Conservation (phyloP, 2,888 invertebrate genomes). For the Sepiola atlantica region DNA sequence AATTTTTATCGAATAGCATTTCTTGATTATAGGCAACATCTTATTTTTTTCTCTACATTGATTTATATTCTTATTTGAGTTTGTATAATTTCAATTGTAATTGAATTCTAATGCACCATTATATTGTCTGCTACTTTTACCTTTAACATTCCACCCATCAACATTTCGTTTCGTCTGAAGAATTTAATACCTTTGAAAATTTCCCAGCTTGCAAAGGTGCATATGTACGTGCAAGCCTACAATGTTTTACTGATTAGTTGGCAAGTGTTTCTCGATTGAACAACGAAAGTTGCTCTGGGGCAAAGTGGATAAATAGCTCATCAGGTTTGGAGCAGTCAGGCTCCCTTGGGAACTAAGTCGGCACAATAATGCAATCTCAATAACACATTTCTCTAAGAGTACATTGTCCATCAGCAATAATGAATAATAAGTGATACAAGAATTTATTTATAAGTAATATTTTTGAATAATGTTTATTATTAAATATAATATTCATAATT, state of each 20-base stretch:
- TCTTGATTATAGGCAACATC: no score
- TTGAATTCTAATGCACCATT: no score
- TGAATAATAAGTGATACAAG: neutral
- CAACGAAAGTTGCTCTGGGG: neutral
- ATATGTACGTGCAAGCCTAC: neutral
- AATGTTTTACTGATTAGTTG: neutral
- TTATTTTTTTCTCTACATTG: no score
- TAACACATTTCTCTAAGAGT: neutral
- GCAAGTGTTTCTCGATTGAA: neutral
- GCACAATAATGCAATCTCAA: neutral
- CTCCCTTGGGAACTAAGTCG: neutral
- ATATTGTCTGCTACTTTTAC: no score
- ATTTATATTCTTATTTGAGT: no score
- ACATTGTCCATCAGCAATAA: neutral
- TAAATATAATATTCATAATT: no score
- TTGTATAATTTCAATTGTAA: no score
- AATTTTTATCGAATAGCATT: no score
- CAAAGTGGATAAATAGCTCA: conserved; percentile 8
- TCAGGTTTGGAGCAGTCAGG: neutral
- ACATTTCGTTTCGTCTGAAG: neutral
- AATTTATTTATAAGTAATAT: neutral
- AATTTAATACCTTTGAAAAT: neutral
- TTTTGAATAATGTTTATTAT: no score
- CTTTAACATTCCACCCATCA: no score
- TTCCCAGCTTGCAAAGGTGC: neutral